These are phyloP conservation scores for Conchocele bisecta DNA, from an alignment of 2,888 invertebrate genomes.

Conservation along the genomic window DNA sequence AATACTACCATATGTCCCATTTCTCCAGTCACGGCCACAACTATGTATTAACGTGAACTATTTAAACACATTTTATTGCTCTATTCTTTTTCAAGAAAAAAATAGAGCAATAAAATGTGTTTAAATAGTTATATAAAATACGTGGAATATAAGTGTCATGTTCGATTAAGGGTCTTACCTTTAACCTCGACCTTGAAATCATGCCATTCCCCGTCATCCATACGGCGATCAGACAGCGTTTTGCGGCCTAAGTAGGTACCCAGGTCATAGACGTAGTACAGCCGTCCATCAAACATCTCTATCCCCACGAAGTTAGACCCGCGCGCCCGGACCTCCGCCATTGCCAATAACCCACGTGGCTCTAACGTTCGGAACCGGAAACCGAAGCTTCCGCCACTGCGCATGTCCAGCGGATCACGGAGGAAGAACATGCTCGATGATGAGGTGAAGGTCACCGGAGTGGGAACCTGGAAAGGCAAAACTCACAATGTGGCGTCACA, in stretches of 20 bases:
- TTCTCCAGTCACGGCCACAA: too few relatives aligned
- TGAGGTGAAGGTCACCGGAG: slow-evolving; percentile 36
- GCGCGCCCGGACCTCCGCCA: slow-evolving; percentile 52
- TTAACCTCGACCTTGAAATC: slow-evolving; percentile 56
- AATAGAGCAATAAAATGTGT: too few relatives aligned
- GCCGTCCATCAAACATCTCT: slow-evolving; percentile 78
- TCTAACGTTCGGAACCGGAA: slow-evolving; percentile 78
- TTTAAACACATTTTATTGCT: too few relatives aligned
- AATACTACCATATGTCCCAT: too few relatives aligned
- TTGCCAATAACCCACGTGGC: slow-evolving; percentile 74
- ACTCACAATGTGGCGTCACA: too few relatives aligned
- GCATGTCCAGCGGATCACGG: slow-evolving; percentile 43
- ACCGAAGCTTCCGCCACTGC: slow-evolving; percentile 62
- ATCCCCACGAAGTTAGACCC: slow-evolving; percentile 69
- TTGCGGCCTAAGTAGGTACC: slow-evolving; percentile 68
- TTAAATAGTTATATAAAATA: too few relatives aligned
- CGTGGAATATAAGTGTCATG: too few relatives aligned
- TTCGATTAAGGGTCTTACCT: too few relatives aligned
- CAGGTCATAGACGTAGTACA: slow-evolving; percentile 77
- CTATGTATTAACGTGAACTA: too few relatives aligned
- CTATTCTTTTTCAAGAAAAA: too few relatives aligned
- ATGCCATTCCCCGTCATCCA: slow-evolving; percentile 78
- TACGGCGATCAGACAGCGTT: slow-evolving; percentile 60
- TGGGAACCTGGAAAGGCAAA: slow-evolving; percentile 16
- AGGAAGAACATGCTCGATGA: slow-evolving; percentile 31